Evolutionary conservation across 2,113 vertebrate species (phyloP), one percentile per base, ranked within the genome.

Genomic region (Thryonomys swinderianus): DNA sequence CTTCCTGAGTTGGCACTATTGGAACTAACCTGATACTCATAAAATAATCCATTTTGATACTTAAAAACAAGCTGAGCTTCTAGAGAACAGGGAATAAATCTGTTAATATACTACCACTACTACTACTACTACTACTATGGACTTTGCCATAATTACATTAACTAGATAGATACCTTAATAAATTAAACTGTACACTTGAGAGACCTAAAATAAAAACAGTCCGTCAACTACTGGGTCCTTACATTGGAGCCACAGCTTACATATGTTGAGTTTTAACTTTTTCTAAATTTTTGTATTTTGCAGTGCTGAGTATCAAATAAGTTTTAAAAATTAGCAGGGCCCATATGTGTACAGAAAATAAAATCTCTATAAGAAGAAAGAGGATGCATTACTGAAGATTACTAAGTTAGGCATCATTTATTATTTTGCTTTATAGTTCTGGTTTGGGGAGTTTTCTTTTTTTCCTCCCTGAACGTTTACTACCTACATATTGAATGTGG

Each of bases 151-250:
- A 81, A 85, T 37, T 17, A 21, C 64, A 67, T 74, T 76, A 30
- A 74, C 17, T 79, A 23, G 27, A 74, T 14, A 74, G 25, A 76
- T 76, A 21, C 34, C 12, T 7, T 80, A 48, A 69, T n/a, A 69
- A 78, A 69, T 95, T 82, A 84, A 42, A 73, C 53, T 42, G 2
- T 71, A 30, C 9, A 53, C 62, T 87, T 86, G 55, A 73, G 32
- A 95, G 87, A 95, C 64, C 59, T 34, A 45, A 73, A 85, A 74
- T 79, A 69, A 90, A 85, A 86, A 84, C 55, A 59, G 51, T 83
- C 83, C 9, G 45, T 48, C 62, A 90, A 59, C 69, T 62, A 17
- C 2, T 48, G 25, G 91, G 42, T 69, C 40, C 21, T 85, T 76
- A 66, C 5, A 5, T 53, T n/a, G 27, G 40, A 91, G n/a, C 66